phyloP scores from a whole-genome alignment of 2,113 vertebrate genomes.

The Leptocoma aspasia region DNA sequence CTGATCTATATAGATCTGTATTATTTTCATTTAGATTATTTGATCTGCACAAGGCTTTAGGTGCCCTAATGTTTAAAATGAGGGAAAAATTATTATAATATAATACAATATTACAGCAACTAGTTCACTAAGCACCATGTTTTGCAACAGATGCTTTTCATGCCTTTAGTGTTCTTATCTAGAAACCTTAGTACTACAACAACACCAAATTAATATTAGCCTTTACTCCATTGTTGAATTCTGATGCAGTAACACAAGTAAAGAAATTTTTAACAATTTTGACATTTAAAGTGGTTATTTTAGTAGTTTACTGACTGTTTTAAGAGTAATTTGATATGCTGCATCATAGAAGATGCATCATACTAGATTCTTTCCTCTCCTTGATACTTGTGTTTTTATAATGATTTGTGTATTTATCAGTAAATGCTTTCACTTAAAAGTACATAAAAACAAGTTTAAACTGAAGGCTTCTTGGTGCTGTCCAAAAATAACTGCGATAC shows the following conservation, averaged over 20 bases:
- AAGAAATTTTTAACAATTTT: background rate
- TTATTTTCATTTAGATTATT: background rate
- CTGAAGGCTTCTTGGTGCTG: background rate
- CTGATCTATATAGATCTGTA: background rate
- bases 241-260: background rate
- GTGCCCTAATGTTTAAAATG: background rate
- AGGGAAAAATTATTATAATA: background rate
- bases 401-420: background rate
- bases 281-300: background rate
- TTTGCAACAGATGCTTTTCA: background rate
- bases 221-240: background rate
- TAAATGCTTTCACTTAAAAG: background rate
- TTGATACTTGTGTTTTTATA: background rate
- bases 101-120: background rate
- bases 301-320: background rate
- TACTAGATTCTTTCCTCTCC: background rate
- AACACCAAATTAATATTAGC: background rate
- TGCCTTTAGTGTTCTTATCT: background rate
- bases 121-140: background rate
- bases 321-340: background rate
- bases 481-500: background rate
- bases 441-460: background rate
- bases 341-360: background rate
- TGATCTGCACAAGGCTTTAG: background rate
- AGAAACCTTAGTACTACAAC: background rate